These are phyloP conservation scores for Bombus pyrosoma DNA, from an alignment of 1,140 invertebrate genomes.

Conservation along the genomic window DNA sequence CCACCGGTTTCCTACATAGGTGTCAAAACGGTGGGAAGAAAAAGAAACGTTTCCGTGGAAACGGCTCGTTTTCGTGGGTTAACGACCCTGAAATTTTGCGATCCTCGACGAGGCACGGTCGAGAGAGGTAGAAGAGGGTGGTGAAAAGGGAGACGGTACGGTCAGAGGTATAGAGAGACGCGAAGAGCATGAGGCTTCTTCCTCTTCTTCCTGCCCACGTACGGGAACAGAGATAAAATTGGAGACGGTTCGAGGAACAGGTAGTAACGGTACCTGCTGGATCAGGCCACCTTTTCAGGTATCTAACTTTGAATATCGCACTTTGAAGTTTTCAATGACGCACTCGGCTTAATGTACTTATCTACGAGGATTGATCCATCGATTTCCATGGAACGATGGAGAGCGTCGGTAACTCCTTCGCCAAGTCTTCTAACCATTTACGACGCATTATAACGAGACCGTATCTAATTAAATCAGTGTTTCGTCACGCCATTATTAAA, in stretches of 20 bases:
- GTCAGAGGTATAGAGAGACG: not conserved
- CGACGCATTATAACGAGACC: not conserved
- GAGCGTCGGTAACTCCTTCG: too few relatives aligned
- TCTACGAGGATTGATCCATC: too few relatives aligned
- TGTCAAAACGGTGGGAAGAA: not conserved
- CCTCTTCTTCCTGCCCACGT: conserved; percentile 11
- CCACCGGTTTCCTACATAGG: not conserved
- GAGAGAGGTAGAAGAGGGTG: conserved; percentile 13
- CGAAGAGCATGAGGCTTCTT: not conserved
- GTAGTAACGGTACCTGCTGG: conserved; percentile 64
- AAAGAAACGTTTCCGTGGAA: conserved; percentile 32
- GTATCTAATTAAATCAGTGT: too few relatives aligned
- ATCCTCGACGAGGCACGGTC: not conserved
- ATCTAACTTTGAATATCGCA: conserved; percentile 36
- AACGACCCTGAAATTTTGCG: conserved; percentile 56
- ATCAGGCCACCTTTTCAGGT: conserved; percentile 21
- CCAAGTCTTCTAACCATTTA: too few relatives aligned
- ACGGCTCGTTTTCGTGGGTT: conserved; percentile 46
- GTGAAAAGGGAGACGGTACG: not conserved
- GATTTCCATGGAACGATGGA: too few relatives aligned
- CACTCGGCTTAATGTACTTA: conserved; percentile 20
- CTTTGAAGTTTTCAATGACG: not conserved
- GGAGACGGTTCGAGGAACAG: conserved; percentile 60
- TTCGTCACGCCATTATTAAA: too few relatives aligned
- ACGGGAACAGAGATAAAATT: conserved; percentile 31